Evolutionary conservation across 2,113 vertebrate genomes (phyloP).

Genomic region (Lontra canadensis): DNA sequence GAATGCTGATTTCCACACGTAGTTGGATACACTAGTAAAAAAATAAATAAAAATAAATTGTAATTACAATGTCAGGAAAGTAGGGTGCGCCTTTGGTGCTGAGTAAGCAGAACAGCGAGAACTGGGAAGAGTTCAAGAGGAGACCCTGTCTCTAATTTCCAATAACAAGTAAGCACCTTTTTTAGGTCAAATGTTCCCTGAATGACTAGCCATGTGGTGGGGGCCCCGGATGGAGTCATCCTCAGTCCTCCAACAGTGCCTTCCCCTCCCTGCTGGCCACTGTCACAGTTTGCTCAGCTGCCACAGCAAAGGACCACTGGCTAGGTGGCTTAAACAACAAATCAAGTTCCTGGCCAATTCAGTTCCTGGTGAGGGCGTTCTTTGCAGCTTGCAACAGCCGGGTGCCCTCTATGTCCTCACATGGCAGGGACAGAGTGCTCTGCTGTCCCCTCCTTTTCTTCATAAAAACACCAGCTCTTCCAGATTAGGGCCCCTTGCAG

Average conservation of each 20-base stretch:
- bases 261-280: background rate
- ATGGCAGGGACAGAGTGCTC: rapidly evolving
- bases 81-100: background rate
- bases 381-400: background rate
- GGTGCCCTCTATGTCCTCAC: background rate
- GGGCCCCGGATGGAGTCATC: background rate
- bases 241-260: background rate
- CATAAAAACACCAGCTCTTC: background rate
- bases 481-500: background rate
- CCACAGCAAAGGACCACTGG: background rate
- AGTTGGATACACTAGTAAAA: background rate
- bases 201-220: background rate
- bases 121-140: background rate
- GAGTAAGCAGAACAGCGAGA: background rate
- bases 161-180: background rate
- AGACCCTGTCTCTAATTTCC: background rate
- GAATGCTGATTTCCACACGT: background rate
- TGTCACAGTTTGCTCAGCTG: background rate
- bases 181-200: background rate
- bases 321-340: background rate
- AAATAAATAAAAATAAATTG: background rate
- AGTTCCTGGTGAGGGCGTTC: background rate
- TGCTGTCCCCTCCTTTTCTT: background rate
- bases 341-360: background rate
- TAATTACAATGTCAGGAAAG: background rate